Conservation (phyloP, 2,797 vertebrate genomes). For the Pantherophis alleghaniensis region DNA sequence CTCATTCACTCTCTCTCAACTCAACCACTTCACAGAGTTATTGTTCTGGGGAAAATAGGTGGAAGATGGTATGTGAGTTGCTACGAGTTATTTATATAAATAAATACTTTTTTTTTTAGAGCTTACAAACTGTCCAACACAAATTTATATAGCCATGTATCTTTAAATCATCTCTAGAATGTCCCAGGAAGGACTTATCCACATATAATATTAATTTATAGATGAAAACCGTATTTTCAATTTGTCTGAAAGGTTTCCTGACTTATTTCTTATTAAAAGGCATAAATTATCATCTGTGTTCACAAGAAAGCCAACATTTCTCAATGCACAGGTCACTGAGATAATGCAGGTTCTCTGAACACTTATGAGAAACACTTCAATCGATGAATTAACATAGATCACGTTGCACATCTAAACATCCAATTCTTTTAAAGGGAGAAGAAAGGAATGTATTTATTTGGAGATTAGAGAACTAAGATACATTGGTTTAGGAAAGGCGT, state of each 20-base stretch:
- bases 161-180: slow-evolving; percentile 40
- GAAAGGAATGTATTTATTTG: background rate
- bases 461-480: background rate
- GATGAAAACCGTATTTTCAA: slow-evolving; percentile 56
- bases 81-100: background rate
- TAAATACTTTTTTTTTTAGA: background rate
- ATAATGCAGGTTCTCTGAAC: background rate
- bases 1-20: too few relatives aligned
- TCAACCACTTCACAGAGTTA: too few relatives aligned
- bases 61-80: too few relatives aligned
- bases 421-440: background rate
- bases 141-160: slow-evolving; percentile 1
- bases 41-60: too few relatives aligned
- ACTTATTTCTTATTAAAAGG: slow-evolving; percentile 28
- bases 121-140: slow-evolving; percentile 45
- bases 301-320: background rate
- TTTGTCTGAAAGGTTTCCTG: slow-evolving; percentile 41
- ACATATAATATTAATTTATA: slow-evolving; percentile 54
- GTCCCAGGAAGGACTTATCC: slow-evolving; percentile 25
- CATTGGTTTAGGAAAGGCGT: background rate
- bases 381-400: background rate
- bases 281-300: background rate
- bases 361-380: background rate
- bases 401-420: background rate
- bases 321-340: background rate